Conservation (phyloP, 2,113 vertebrate genomes). For the Nothocercus julius region DNA sequence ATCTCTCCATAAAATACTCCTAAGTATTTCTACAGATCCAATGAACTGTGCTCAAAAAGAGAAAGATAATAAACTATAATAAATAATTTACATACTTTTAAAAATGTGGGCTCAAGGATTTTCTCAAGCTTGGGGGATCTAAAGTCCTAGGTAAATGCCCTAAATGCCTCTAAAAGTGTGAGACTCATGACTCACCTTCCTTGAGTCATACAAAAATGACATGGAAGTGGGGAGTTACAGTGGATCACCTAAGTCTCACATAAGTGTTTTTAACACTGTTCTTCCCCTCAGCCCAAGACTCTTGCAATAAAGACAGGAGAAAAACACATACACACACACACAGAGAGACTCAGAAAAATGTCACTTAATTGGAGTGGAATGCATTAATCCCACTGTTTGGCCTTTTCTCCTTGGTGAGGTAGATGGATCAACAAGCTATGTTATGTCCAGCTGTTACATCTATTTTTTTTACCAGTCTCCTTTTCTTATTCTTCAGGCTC, state of each 20-base stretch:
- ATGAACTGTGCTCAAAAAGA: neutral
- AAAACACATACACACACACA: neutral
- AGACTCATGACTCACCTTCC: neutral
- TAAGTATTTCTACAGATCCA: neutral
- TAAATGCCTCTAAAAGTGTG: neutral
- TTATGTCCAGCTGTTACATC: rapidly evolving
- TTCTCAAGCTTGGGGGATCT: neutral
- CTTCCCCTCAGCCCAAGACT: neutral
- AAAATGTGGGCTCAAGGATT: neutral
- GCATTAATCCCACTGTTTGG: neutral
- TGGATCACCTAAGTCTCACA: neutral
- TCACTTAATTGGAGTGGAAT: neutral
- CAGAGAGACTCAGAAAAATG: neutral
- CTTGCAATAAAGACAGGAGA: neutral
- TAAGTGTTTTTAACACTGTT: neutral
- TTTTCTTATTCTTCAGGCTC: neutral
- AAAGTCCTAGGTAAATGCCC: neutral
- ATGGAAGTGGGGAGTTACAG: neutral
- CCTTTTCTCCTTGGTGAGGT: neutral
- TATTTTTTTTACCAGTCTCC: neutral
- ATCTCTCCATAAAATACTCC: neutral
- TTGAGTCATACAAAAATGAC: neutral
- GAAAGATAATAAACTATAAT: neutral
- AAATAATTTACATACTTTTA: neutral
- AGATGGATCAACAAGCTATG: neutral